These are phyloP conservation scores for Tamias sibiricus DNA, from an alignment of 2,113 vertebrate genomes.

Conservation along the genomic window DNA sequence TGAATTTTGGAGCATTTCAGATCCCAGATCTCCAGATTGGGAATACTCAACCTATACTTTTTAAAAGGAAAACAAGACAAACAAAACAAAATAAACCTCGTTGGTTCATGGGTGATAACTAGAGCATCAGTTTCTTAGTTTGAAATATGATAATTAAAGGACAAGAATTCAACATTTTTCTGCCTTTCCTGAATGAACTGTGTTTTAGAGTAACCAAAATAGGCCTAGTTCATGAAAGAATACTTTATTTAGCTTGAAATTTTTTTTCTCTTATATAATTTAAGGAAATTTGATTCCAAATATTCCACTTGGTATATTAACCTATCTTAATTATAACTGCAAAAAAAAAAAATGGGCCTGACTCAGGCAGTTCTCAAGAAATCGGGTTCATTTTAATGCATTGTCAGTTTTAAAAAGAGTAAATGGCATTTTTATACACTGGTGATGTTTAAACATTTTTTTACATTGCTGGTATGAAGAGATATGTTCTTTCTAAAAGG, in stretches of 20 bases:
- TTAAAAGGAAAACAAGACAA: neutral
- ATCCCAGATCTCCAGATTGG: neutral
- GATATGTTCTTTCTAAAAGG: constrained; percentile 34
- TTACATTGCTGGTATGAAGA: neutral
- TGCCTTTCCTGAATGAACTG: neutral
- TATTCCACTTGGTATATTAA: constrained; percentile 7
- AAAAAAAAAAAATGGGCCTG: neutral
- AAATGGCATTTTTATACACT: neutral
- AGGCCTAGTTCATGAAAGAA: neutral
- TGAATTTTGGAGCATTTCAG: neutral
- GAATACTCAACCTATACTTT: neutral
- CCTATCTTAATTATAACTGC: constrained; percentile 11
- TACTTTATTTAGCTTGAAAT: neutral
- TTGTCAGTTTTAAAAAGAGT: neutral
- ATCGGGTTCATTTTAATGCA: neutral
- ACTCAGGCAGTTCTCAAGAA: neutral
- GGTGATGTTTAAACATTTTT: constrained; percentile 6
- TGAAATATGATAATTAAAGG: constrained; percentile 29
- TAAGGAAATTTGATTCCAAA: neutral
- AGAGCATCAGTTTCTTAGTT: neutral
- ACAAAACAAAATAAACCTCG: neutral
- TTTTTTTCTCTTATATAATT: neutral
- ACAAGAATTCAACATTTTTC: neutral
- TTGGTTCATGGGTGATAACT: neutral
- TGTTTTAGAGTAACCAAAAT: constrained; percentile 30